A percentile compares a stretch with the other conserved stretches of the same genome.
Evolutionary conservation across 2,888 invertebrate species (phyloP).

Genomic region (Andrena praecox): DNA sequence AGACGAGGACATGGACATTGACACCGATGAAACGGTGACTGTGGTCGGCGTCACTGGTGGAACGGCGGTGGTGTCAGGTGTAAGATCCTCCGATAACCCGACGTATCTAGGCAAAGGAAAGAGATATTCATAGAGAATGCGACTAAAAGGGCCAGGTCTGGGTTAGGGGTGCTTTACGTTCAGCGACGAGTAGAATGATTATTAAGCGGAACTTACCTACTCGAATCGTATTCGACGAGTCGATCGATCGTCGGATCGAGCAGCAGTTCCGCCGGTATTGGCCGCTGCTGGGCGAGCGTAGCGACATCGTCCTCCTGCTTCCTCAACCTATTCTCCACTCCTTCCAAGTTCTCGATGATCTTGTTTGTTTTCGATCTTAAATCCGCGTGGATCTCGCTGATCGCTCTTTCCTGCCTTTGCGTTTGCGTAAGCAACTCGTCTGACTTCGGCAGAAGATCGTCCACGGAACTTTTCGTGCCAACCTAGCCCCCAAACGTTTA

Average conservation of each 20-base stretch:
- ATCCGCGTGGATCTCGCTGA: constrained; percentile 94
- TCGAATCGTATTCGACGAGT: constrained; percentile 92
- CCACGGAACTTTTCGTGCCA: constrained; percentile 94
- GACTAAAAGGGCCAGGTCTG: too few relatives aligned
- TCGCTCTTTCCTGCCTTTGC: constrained; percentile 94
- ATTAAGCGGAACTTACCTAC: constrained; percentile 86
- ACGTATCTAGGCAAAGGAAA: constrained; percentile 71
- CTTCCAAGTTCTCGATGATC: constrained; percentile 94
- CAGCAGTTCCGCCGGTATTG: constrained; percentile 90
- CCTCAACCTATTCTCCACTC: constrained; percentile 93
- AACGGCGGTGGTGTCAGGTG: constrained; percentile 74
- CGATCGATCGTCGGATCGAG: constrained; percentile 92
- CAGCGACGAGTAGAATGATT: too few relatives aligned
- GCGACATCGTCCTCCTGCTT: constrained; percentile 95
- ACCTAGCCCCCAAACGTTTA: constrained; percentile 80
- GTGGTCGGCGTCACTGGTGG: constrained; percentile 54
- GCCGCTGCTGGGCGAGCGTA: constrained; percentile 90
- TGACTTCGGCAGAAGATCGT: constrained; percentile 94
- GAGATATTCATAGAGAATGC: background rate
- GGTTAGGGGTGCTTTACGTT: too few relatives aligned
- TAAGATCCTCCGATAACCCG: constrained; percentile 76
- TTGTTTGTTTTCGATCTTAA: constrained; percentile 93
- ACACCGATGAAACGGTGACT: constrained; percentile 47
- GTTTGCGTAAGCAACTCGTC: constrained; percentile 94
- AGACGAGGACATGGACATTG: constrained; percentile 75